Conservation (phyloP, 2,888 invertebrate genomes). For the Chalcosyrphus nemorum region DNA sequence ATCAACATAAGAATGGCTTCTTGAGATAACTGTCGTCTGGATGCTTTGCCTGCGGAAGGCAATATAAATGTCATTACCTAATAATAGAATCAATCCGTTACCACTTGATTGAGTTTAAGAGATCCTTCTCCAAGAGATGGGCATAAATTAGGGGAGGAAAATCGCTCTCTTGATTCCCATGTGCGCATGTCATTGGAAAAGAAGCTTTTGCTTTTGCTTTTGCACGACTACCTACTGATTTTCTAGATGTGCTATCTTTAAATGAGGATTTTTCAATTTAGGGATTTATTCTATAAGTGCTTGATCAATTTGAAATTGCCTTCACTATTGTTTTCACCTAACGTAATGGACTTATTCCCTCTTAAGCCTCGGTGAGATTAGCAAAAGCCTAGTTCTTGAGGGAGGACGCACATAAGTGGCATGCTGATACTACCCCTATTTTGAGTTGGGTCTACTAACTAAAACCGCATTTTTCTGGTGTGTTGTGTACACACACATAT, state of each 20-base stretch:
- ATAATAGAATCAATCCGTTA: conserved; percentile 62
- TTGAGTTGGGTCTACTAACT: not conserved
- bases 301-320: not conserved
- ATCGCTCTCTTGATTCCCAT: not conserved
- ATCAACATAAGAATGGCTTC: conserved; percentile 8
- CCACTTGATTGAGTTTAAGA: conserved; percentile 30
- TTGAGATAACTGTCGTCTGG: conserved; percentile 15
- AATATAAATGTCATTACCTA: conserved; percentile 66
- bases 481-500: not conserved
- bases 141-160: not conserved
- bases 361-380: not conserved
- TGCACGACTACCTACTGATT: not conserved
- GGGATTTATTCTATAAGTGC: not conserved
- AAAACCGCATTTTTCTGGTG: not conserved
- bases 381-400: not conserved
- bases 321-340: not conserved
- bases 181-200: conserved; percentile 11
- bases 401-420: not conserved
- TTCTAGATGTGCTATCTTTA: not conserved
- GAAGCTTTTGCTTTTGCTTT: not conserved
- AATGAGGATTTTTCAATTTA: not conserved
- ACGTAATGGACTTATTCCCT: not conserved
- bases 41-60: conserved; percentile 28
- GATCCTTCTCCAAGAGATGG: conserved; percentile 28
- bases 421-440: not conserved